Evolutionary conservation across 2,797 vertebrate genomes (phyloP).

Genomic region (Rhinoraja longicauda): DNA sequence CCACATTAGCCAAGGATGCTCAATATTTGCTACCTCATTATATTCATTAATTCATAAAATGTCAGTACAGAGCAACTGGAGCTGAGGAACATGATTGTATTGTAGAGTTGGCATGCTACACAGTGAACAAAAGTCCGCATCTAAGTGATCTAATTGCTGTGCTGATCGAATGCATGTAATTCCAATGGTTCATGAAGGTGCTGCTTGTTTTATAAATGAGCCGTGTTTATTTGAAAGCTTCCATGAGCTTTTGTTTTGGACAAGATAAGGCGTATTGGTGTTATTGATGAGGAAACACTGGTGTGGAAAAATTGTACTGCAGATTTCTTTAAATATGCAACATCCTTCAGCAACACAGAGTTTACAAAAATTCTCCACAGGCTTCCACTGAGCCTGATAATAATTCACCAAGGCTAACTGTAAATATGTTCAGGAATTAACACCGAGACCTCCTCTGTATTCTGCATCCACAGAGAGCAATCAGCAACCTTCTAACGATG

Average conservation of each 20-base stretch:
- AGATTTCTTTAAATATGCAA: slow-evolving; percentile 27
- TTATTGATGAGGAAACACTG: slow-evolving; percentile 33
- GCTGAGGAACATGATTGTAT: not conserved
- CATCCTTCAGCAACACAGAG: not conserved
- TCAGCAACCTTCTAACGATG: slow-evolving; percentile 19
- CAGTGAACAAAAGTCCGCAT: not conserved
- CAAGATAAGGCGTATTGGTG: slow-evolving; percentile 13
- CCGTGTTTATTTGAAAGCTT: slow-evolving; percentile 1
- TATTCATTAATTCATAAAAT: not conserved
- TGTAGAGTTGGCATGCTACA: not conserved
- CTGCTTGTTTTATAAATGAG: slow-evolving; percentile 15
- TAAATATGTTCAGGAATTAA: not conserved
- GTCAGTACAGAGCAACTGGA: not conserved
- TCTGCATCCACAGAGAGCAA: not conserved
- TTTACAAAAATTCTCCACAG: not conserved
- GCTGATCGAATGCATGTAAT: not conserved
- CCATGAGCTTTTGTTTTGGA: not conserved
- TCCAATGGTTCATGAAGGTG: not conserved
- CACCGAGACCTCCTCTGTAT: not conserved
- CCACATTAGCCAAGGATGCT: too few species aligned
- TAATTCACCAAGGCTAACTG: not conserved
- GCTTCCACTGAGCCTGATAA: not conserved
- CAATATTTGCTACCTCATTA: not conserved
- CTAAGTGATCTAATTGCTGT: slow-evolving; percentile 8
- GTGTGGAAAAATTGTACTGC: slow-evolving; percentile 9